Percentiles rank a stretch among this genome's conserved stretches.
Evolutionary conservation across 2,113 vertebrate species (phyloP).

Genomic region (Montifringilla adamsi): DNA sequence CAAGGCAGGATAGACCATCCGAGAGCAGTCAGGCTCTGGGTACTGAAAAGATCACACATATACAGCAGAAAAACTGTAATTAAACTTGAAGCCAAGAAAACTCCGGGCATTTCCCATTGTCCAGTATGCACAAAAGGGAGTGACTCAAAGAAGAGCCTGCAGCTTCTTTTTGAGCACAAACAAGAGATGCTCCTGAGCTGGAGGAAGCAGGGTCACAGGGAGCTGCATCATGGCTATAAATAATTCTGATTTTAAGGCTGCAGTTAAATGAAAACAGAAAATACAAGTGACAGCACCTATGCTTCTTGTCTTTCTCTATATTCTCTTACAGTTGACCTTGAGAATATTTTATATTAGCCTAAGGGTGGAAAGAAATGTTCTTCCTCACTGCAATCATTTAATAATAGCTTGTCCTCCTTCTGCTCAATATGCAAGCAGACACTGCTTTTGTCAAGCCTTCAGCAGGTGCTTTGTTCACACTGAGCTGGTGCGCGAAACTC

Average conservation of each 20-base stretch:
- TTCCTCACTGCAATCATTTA: constrained; percentile 6
- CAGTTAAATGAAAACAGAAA: constrained; percentile 49
- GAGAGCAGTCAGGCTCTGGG: background rate
- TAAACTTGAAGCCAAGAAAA: background rate
- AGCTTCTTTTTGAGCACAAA: background rate
- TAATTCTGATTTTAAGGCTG: constrained; percentile 42
- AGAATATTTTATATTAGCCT: constrained; percentile 47
- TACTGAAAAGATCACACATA: background rate
- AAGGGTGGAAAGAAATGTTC: background rate
- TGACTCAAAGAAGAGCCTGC: background rate
- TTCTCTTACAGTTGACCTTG: constrained; percentile 56
- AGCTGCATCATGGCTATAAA: background rate
- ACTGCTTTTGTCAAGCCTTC: background rate
- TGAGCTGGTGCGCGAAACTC: background rate
- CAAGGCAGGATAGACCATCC: background rate
- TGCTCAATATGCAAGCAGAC: constrained; percentile 1
- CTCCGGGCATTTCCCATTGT: background rate
- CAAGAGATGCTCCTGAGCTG: background rate
- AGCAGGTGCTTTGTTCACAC: background rate
- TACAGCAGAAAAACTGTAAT: background rate
- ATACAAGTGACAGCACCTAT: constrained; percentile 36
- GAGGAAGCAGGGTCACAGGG: background rate
- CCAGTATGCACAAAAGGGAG: background rate
- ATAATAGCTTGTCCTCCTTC: constrained; percentile 22
- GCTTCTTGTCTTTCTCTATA: constrained; percentile 43